A percentile compares a stretch with the other conserved stretches of the same genome.
These are phyloP conservation scores for Seira sanloemensis DNA, from an alignment of 2,888 invertebrate genomes.

Conservation along the genomic window DNA sequence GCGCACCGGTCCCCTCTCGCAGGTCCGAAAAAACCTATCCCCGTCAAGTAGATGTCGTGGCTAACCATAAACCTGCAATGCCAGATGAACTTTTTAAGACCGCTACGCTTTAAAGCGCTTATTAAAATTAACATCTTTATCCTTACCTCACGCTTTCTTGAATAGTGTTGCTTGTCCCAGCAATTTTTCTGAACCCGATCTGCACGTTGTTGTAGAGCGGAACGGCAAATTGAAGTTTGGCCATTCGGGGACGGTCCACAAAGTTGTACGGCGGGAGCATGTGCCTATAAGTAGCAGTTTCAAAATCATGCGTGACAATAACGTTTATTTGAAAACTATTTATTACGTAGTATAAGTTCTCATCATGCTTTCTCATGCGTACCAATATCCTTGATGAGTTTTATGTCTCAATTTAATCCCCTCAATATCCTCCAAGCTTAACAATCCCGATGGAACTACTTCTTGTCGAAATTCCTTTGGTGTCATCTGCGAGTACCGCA, in stretches of 20 bases:
- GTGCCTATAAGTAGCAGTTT: constrained; percentile 27
- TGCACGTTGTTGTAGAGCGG: constrained; percentile 57
- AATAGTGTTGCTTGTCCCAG: constrained; percentile 19
- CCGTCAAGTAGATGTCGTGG: constrained; percentile 57
- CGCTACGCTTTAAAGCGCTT: not conserved
- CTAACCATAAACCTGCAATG: constrained; percentile 49
- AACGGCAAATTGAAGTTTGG: constrained; percentile 34
- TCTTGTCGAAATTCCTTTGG: constrained; percentile 50
- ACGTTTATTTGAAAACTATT: too few species aligned
- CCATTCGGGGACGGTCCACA: constrained; percentile 42
- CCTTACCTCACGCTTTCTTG: constrained; percentile 52
- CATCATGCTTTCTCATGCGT: too few species aligned
- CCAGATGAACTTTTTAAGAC: not conserved
- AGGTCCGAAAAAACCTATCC: constrained; percentile 61
- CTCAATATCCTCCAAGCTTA: constrained; percentile 46
- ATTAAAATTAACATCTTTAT: not conserved
- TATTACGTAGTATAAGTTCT: too few species aligned
- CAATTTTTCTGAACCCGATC: constrained; percentile 43
- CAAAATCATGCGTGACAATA: not conserved
- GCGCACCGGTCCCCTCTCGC: constrained; percentile 27
- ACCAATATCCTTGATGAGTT: constrained; percentile 52
- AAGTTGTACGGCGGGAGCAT: constrained; percentile 37
- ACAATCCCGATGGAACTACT: constrained; percentile 42
- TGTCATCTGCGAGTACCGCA: constrained; percentile 57
- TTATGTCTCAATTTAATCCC: constrained; percentile 30